Evolutionary conservation across 23 tunicate species (phyloP).

Genomic region (Halocynthia roretzi): DNA sequence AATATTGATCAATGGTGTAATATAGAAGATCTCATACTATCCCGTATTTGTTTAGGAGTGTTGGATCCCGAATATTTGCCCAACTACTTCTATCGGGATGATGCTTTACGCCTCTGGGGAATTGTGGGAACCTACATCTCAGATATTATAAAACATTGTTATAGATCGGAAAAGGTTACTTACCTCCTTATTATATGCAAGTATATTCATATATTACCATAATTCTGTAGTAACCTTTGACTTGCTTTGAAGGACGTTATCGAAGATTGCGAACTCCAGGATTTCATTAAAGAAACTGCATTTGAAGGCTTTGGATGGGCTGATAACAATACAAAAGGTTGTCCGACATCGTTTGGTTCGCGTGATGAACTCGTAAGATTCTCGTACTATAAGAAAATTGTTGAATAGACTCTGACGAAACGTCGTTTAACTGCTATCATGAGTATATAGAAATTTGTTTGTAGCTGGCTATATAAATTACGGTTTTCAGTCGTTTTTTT

Average conservation of each 20-base stretch:
- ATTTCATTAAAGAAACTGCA: constrained; percentile 45
- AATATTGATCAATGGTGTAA: too few relatives aligned
- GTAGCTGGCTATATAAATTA: too few relatives aligned
- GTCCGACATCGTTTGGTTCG: constrained; percentile 33
- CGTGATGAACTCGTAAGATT: constrained; percentile 49
- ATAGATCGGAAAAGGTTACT: constrained; percentile 44
- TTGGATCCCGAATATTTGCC: constrained; percentile 36
- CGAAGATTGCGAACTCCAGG: constrained; percentile 49
- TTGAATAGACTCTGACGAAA: too few relatives aligned
- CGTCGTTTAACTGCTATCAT: too few relatives aligned
- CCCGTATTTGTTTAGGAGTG: constrained; percentile 9
- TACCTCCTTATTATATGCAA: too few relatives aligned
- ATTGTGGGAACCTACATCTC: constrained; percentile 32
- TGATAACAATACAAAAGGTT: constrained; percentile 51
- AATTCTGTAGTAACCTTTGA: too few relatives aligned
- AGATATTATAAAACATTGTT: constrained; percentile 24
- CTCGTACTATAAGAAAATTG: too few relatives aligned
- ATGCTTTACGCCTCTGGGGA: constrained; percentile 46
- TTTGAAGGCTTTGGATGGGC: constrained; percentile 65
- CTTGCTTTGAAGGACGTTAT: constrained; percentile 38
- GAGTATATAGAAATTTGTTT: too few relatives aligned
- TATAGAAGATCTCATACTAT: too few relatives aligned
- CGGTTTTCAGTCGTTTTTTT: too few relatives aligned
- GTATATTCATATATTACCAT: neutral
- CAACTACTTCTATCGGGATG: constrained; percentile 62